These are phyloP conservation scores for Gallinago media DNA, from an alignment of 2,113 vertebrate genomes.

Conservation along the genomic window DNA sequence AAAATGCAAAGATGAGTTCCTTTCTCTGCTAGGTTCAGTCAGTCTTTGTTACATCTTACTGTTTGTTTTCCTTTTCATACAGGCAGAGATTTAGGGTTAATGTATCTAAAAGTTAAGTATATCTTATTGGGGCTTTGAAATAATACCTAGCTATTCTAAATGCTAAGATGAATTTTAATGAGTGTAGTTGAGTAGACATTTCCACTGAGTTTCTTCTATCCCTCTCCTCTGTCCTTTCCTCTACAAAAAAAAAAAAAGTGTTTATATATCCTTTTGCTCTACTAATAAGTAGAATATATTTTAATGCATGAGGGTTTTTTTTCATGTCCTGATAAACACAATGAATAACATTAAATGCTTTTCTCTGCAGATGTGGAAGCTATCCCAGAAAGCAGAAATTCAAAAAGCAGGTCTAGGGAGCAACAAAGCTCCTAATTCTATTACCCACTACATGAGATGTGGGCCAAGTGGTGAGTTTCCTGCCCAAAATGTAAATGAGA, in stretches of 20 bases:
- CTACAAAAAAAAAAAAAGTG: background rate
- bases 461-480: constrained; percentile 94
- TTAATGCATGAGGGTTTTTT: constrained; percentile 46
- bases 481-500: constrained; percentile 80
- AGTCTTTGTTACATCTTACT: background rate
- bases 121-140: background rate
- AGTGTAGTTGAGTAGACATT: background rate
- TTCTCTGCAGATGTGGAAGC: constrained; percentile 99
- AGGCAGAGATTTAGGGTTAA: background rate
- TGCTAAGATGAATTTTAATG: background rate
- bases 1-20: background rate
- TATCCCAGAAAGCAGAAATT: constrained; percentile 92
- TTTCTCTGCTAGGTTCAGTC: background rate
- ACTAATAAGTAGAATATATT: constrained; percentile 39
- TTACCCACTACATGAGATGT: constrained; percentile 86
- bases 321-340: constrained; percentile 70
- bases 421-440: constrained; percentile 93
- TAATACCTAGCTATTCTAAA: background rate
- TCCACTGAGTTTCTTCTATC: background rate
- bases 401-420: constrained; percentile 97
- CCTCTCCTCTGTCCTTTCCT: constrained; percentile 30
- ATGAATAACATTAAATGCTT: constrained; percentile 90
- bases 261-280: constrained; percentile 28
- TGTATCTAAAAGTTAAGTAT: background rate
- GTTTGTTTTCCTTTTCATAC: background rate